Conservation (phyloP, 2,113 vertebrate genomes). For the Pteruthius melanotis region DNA sequence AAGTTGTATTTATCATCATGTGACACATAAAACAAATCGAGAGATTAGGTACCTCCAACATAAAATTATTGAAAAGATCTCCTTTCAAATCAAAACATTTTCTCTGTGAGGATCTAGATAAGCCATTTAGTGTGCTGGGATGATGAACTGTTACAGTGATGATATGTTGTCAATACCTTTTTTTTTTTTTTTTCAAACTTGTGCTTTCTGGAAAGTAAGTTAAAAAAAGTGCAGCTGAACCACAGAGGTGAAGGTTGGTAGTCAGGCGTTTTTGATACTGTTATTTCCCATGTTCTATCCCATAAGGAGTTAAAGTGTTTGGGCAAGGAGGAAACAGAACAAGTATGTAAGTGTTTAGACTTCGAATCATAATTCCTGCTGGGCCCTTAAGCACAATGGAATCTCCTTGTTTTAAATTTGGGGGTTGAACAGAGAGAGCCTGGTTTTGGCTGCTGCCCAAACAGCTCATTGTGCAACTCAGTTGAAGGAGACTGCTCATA, state of each 20-base stretch:
- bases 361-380: slow-evolving; percentile 58
- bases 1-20: neutral
- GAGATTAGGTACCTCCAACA: neutral
- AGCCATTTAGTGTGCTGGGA: neutral
- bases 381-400: slow-evolving; percentile 62
- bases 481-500: slow-evolving; percentile 62
- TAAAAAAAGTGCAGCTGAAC: neutral
- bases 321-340: slow-evolving; percentile 44
- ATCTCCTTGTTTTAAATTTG: slow-evolving; percentile 72
- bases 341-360: slow-evolving; percentile 64
- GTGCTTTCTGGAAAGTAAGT: neutral
- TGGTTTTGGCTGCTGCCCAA: slow-evolving; percentile 72
- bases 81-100: neutral
- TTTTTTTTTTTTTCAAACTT: neutral
- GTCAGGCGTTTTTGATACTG: neutral
- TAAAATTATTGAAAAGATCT: neutral
- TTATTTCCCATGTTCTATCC: neutral
- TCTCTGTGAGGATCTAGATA: neutral
- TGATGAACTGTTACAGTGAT: neutral
- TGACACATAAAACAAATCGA: neutral
- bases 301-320: slow-evolving; percentile 55
- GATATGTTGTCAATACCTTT: neutral
- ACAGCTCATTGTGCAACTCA: slow-evolving; percentile 65
- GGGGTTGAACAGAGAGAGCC: slow-evolving; percentile 57
- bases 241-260: neutral